phyloP scores from a whole-genome alignment of 2,888 invertebrate species.

The Dynastes tityus region DNA sequence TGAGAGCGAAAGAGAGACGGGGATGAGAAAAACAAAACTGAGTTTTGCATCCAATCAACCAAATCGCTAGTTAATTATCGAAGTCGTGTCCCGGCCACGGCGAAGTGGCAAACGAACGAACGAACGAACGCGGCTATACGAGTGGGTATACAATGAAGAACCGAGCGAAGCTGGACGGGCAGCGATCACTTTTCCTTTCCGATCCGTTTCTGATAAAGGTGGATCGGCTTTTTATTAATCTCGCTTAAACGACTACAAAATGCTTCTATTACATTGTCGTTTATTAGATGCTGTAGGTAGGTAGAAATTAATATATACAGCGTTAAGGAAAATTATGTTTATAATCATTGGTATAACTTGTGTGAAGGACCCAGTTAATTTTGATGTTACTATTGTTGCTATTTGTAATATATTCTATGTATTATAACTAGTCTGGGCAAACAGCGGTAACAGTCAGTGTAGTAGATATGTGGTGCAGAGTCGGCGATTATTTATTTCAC shows the following conservation, averaged over 20 bases:
- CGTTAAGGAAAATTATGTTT: neutral
- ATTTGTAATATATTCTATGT: no score
- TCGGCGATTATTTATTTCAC: no score
- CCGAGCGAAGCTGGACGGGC: neutral
- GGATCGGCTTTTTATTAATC: constrained; percentile 35
- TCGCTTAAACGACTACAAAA: constrained; percentile 23
- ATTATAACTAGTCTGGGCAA: no score
- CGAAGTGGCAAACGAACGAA: constrained; percentile 58
- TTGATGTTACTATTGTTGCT: no score
- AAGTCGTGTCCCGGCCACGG: constrained; percentile 55
- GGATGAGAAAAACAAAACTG: constrained; percentile 54
- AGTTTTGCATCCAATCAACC: constrained; percentile 68
- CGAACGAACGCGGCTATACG: constrained; percentile 1
- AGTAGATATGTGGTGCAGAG: no score
- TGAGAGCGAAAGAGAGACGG: neutral
- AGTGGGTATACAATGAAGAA: constrained; percentile 2
- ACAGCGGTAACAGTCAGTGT: no score
- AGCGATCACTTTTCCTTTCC: constrained; percentile 35
- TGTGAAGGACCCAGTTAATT: no score
- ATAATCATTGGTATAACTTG: no score
- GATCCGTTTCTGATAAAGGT: constrained; percentile 37
- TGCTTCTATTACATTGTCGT: constrained; percentile 8
- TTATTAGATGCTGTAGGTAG: neutral
- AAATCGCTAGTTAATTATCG: constrained; percentile 67
- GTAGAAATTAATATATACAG: neutral